phyloP scores from a whole-genome alignment of 2,797 vertebrate genomes.

The Antennarius maculatus region DNA sequence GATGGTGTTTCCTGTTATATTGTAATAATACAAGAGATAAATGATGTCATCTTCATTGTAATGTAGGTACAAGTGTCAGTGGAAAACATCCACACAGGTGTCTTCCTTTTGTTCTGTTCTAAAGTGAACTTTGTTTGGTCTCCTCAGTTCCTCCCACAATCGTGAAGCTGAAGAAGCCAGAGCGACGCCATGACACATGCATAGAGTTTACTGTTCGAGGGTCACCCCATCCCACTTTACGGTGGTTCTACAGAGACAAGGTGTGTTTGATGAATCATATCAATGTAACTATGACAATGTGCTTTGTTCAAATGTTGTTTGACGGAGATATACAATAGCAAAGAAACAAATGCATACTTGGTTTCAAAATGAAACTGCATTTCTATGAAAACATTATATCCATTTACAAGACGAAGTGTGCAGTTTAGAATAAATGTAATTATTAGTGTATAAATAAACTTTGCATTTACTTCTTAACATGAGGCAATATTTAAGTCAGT shows the following conservation, averaged over 20 bases:
- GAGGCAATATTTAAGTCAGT: too few species aligned
- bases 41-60: not conserved
- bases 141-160: constrained; percentile 89
- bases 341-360: not conserved
- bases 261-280: constrained; percentile 34
- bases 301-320: not conserved
- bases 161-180: constrained; percentile 87
- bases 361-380: not conserved
- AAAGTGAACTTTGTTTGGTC: not conserved
- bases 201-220: constrained; percentile 93
- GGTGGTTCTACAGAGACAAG: constrained; percentile 87
- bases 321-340: not conserved
- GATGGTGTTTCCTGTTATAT: too few species aligned
- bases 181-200: constrained; percentile 91
- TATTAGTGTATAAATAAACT: too few species aligned
- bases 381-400: too few species aligned
- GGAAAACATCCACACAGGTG: not conserved
- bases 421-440: too few species aligned
- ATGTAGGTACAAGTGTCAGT: not conserved
- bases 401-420: too few species aligned
- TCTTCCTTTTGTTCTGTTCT: not conserved
- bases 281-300: too few species aligned
- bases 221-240: constrained; percentile 88
- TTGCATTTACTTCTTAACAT: too few species aligned
- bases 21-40: too few species aligned